Base-by-base conservation (phyloP, 2,113 vertebrate species). In the Cryptotis parvus region DNA sequence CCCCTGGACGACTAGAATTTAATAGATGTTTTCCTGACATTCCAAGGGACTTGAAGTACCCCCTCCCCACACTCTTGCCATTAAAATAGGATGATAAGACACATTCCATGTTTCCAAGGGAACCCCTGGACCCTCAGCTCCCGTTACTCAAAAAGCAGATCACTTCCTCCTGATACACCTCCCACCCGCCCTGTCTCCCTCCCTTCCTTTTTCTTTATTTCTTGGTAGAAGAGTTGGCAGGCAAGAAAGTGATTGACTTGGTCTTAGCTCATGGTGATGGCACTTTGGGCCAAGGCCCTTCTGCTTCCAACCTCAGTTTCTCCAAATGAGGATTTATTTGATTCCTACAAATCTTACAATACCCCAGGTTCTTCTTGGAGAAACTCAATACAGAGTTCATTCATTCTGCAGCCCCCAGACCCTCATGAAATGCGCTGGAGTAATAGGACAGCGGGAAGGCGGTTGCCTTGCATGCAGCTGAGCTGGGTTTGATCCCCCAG, bases 41-140 rank as follows among this genome's bases (percentile, higher is more conserved):
- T 97, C 96, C 0, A 93, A 94, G 97, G 94, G 92, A 97, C 83
- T 89, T 66, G 80, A 97, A 95, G 90, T 95, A 89, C 95, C 81
- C 94, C 5, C 45, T 49, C 45, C 14, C 45, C 45, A 49, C 45
- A 49, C 45, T 14, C 45, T 45, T 49, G 45, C 5, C 45, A 10
- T 49, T 9, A 49, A 49, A 49, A 49, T 49, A 49, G 45, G 45
- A 12, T 49, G 45, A 49, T 49, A 49, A 49, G 14, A 49, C 45
- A 49, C 45, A 49, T 49, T 49, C 14, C 45, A 49, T 49, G 45
- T 14, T 49, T 49, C 45, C 10, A 49, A 6, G 45, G 45, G 43
- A 6, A 93, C 96, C 95, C 94, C 96, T 33, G 49, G 66, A 29
- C 45, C 39, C 58, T 39, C 49, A 79, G 35, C 79, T 49, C 65